Evolutionary conservation across 35 echinoderm and acorn worm species (phyloP).

Genomic region (Eucidaris tribuloides): DNA sequence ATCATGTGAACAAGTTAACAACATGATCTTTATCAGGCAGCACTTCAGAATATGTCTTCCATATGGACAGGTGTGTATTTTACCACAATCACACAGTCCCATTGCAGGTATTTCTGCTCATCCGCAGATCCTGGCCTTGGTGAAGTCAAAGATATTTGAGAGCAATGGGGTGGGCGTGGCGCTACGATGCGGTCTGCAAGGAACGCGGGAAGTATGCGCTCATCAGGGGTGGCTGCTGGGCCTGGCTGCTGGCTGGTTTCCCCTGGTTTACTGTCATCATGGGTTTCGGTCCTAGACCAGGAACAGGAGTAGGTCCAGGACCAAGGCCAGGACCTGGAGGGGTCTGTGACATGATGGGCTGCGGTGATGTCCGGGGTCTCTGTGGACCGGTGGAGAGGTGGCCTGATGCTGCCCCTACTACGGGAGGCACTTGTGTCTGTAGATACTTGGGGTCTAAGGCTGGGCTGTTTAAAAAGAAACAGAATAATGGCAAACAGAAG

Average conservation of each 20-base stretch:
- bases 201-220: constrained; percentile 80
- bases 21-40: no score
- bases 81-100: no score
- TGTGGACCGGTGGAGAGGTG: not conserved
- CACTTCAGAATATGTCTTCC: no score
- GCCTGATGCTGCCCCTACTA: not conserved
- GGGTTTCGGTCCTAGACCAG: not conserved
- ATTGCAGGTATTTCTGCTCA: no score
- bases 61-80: no score
- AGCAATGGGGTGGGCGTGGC: no score
- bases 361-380: not conserved
- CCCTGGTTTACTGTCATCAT: not conserved
- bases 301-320: not conserved
- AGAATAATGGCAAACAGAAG: not conserved
- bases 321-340: not conserved
- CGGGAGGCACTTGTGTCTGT: constrained; percentile 18
- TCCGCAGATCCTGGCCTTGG: no score
- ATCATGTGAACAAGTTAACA: no score
- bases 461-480: constrained; percentile 35
- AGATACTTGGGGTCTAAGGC: constrained; percentile 83
- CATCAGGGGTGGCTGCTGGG: constrained; percentile 65
- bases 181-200: not conserved
- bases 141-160: no score
- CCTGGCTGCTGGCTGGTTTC: not conserved
- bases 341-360: no score